phyloP scores from a whole-genome alignment of 2,113 vertebrate species.

The Jacana jacana region DNA sequence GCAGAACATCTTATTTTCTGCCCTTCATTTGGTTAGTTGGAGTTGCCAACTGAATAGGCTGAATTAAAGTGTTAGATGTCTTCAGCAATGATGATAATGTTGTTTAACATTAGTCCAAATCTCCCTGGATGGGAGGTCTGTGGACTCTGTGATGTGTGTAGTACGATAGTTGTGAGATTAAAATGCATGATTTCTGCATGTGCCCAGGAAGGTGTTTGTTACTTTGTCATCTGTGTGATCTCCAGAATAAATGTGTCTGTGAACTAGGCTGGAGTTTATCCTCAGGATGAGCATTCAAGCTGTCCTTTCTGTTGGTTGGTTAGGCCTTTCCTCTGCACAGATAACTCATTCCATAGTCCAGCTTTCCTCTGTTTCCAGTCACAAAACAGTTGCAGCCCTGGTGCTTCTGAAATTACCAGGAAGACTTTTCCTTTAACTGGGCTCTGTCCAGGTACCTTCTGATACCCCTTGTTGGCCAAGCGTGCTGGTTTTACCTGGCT shows the following conservation, averaged over 20 bases:
- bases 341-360: slow-evolving; percentile 39
- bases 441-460: slow-evolving; percentile 36
- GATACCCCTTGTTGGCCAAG: background rate
- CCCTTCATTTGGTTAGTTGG: background rate
- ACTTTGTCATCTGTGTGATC: background rate
- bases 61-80: background rate
- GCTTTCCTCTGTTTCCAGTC: slow-evolving; percentile 49
- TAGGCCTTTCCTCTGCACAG: slow-evolving; percentile 51
- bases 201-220: background rate
- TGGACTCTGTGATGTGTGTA: background rate
- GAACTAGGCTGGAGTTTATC: background rate
- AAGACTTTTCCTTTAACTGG: slow-evolving; percentile 48
- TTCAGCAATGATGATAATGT: background rate
- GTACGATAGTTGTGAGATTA: background rate
- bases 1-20: background rate
- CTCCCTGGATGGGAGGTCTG: background rate
- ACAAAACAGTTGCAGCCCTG: slow-evolving; percentile 39
- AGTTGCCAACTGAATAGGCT: background rate
- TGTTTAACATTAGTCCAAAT: background rate
- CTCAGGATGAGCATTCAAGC: slow-evolving; percentile 13
- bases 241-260: background rate
- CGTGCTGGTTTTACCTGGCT: slow-evolving; percentile 7
- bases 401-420: slow-evolving; percentile 23
- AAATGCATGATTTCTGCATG: background rate
- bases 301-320: slow-evolving; percentile 48